A percentile compares a stretch with the other conserved stretches of the same genome.
phyloP scores from a whole-genome alignment of 2,113 vertebrate species.

The Dolichotis patagonum region DNA sequence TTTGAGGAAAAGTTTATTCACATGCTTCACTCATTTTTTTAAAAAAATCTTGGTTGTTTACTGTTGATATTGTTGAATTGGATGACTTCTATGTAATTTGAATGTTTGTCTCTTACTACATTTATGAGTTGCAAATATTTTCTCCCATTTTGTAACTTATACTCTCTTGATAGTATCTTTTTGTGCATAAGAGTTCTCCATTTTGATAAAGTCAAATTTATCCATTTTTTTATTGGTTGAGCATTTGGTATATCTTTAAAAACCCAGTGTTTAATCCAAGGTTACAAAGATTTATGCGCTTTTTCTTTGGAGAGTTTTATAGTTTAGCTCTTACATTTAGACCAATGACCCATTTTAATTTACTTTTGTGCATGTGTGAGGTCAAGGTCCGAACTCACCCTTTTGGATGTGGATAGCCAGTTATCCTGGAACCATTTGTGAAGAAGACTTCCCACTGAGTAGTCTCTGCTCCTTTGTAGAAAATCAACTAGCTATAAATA shows the following conservation, averaged over 20 bases:
- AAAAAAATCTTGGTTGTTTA: neutral
- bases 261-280: neutral
- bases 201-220: neutral
- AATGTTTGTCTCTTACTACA: neutral
- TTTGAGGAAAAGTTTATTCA: neutral
- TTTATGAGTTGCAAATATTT: conserved; percentile 5
- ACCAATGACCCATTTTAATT: neutral
- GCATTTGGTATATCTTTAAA: neutral
- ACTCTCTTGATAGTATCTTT: conserved; percentile 24
- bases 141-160: neutral
- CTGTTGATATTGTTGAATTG: neutral
- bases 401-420: neutral
- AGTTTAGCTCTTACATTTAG: conserved; percentile 8
- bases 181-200: neutral
- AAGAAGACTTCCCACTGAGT: neutral
- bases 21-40: neutral
- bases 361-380: neutral
- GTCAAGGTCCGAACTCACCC: neutral
- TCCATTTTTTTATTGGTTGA: neutral
- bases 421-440: neutral
- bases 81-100: neutral
- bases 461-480: neutral
- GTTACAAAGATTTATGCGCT: neutral
- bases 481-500: neutral
- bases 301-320: conserved; percentile 43